Conservation (phyloP, 2,797 vertebrate genomes). For the Epinephelus coioides region DNA sequence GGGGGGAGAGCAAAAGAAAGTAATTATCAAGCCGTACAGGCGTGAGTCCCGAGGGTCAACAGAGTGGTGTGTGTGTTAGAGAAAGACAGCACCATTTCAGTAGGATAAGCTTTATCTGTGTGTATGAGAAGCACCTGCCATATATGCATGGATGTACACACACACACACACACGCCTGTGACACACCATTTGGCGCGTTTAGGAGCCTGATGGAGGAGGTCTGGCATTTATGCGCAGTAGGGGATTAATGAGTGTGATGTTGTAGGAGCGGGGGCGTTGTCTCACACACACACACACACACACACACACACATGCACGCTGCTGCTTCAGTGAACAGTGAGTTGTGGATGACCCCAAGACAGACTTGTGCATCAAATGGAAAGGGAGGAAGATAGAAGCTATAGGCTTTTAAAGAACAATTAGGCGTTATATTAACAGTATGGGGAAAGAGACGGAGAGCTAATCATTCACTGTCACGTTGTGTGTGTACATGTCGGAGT, state of each 20-base stretch:
- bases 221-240: constrained; percentile 68
- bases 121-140: constrained; percentile 69
- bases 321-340: constrained; percentile 39
- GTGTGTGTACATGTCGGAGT: constrained; percentile 8
- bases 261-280: constrained; percentile 24
- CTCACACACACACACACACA: constrained; percentile 16
- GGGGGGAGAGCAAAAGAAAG: constrained; percentile 69
- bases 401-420: constrained; percentile 19
- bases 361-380: constrained; percentile 24
- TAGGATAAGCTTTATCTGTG: constrained; percentile 69
- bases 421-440: not conserved
- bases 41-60: constrained; percentile 74
- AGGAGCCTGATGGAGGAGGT: constrained; percentile 70
- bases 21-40: constrained; percentile 80
- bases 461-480: constrained; percentile 13
- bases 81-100: constrained; percentile 55
- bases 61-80: constrained; percentile 34
- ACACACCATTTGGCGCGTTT: constrained; percentile 67
- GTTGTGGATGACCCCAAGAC: constrained; percentile 22
- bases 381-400: not conserved
- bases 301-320: constrained; percentile 10
- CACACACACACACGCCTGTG: constrained; percentile 40
- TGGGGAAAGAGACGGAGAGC: not conserved
- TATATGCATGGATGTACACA: constrained; percentile 58
- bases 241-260: constrained; percentile 73